Evolutionary conservation across 2,113 vertebrate species (phyloP).

Genomic region (Machaerirhynchus nigripectus): DNA sequence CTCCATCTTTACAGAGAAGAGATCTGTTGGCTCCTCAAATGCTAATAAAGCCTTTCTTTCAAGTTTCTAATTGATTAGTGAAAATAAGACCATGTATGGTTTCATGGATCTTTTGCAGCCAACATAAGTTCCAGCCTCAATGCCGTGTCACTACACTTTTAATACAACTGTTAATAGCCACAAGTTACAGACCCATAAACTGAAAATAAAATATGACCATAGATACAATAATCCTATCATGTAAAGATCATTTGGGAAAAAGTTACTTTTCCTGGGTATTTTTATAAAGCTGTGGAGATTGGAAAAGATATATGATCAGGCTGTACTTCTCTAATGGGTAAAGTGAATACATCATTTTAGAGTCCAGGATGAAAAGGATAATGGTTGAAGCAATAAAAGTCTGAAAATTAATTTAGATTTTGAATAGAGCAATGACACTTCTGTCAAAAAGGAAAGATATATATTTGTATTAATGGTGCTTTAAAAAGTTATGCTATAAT

Average conservation of each 20-base stretch:
- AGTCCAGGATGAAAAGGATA: background rate
- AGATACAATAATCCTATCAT: background rate
- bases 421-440: background rate
- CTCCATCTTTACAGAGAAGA: background rate
- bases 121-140: background rate
- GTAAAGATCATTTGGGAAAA: background rate
- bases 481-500: background rate
- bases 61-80: background rate
- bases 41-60: background rate
- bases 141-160: background rate
- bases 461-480: background rate
- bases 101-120: background rate
- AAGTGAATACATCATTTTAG: background rate
- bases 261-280: background rate
- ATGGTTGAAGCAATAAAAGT: background rate
- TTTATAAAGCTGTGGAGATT: background rate
- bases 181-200: background rate
- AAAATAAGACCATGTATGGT: background rate
- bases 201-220: background rate
- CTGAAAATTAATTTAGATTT: conserved; percentile 1
- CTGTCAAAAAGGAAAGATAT: background rate
- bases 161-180: background rate
- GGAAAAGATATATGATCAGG: background rate
- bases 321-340: background rate
- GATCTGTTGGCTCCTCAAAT: background rate